Evolutionary conservation across 2,797 vertebrate species (phyloP).

Genomic region (Clamator glandarius): DNA sequence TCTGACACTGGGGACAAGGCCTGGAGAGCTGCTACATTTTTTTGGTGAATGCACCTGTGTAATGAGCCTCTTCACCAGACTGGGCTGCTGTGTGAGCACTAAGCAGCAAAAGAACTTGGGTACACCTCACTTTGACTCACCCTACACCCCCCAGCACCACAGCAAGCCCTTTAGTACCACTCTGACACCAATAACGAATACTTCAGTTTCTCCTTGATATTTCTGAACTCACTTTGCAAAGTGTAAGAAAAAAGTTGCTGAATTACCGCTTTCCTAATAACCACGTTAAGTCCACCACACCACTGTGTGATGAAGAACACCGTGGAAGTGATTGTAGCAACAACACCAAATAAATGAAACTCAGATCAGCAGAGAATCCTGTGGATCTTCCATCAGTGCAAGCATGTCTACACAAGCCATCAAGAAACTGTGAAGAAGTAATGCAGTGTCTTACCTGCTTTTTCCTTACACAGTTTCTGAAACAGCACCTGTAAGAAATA

Average conservation of each 20-base stretch:
- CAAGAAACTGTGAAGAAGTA: not conserved
- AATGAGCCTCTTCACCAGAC: not conserved
- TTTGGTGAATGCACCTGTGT: not conserved
- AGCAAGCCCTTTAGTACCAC: not conserved
- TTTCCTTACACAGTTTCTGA: conserved; percentile 58
- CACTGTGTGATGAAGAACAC: not conserved
- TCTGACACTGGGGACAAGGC: not conserved
- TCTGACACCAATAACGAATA: not conserved
- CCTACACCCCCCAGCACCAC: fast-evolving
- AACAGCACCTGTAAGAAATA: conserved; percentile 67
- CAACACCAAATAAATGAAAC: not conserved
- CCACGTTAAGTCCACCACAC: not conserved
- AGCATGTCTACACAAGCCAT: not conserved
- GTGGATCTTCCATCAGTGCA: not conserved
- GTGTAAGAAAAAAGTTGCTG: not conserved
- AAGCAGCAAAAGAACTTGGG: not conserved
- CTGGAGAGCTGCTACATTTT: not conserved
- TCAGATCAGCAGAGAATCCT: not conserved
- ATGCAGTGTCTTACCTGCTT: conserved; percentile 67
- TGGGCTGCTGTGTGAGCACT: not conserved
- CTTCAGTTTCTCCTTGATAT: not conserved
- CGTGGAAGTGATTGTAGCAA: not conserved
- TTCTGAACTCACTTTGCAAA: conserved; percentile 3
- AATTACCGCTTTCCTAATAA: not conserved
- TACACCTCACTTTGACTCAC: fast-evolving